Base-by-base conservation (phyloP, 2,888 invertebrate species). In the Amaurobius ferox region DNA sequence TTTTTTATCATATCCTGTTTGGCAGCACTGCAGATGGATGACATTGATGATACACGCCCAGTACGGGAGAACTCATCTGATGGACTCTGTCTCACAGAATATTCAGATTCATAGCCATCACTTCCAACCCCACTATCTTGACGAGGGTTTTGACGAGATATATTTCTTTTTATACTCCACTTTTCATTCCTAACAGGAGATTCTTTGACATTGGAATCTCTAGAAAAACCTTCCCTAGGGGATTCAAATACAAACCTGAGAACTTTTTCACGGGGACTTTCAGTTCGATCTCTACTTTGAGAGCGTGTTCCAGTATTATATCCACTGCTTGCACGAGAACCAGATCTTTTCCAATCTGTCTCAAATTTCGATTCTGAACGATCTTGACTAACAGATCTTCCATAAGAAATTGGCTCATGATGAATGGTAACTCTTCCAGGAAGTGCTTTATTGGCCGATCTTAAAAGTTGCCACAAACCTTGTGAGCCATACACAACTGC, bases 71-170 rank as follows among this genome's bases (percentile, higher is more conserved):
- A 55, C 19, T 86, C 86, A 76, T 86, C 86, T 5, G 86, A 79
- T 28, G 86, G 86, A 39, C 74, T 79, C 5, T 76, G 79, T 23
- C 70, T 70, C n/a, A 79, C 35, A 19, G 83, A 83, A 64, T 83
- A 78, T 28, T 87, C 88, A 19, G 88, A 88, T 32, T 86, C 86
- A 48, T 81, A 86, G 0, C 86, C 86, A 74, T 83, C 86, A 39
- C 88, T 88, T 62, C 79, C 88, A 23, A 88, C 86, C 30, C 88
- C 88, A 66, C 88, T 88, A 39, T 88, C 88, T 5, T 83, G 80
- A 11, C 79, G 67, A 19, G 79, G 79, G 23, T 83, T 79, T 40
- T 87, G 78, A 13, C 70, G 73, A 9, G 70, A 35, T 11, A 48
- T 13, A 72, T 28, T 70, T 55, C 73, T 73, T 62, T 86, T 85